A percentile compares a stretch with the other conserved stretches of the same genome.
Evolutionary conservation across 2,888 invertebrate genomes (phyloP).

Genomic region (Hemistola chrysoprasaria): DNA sequence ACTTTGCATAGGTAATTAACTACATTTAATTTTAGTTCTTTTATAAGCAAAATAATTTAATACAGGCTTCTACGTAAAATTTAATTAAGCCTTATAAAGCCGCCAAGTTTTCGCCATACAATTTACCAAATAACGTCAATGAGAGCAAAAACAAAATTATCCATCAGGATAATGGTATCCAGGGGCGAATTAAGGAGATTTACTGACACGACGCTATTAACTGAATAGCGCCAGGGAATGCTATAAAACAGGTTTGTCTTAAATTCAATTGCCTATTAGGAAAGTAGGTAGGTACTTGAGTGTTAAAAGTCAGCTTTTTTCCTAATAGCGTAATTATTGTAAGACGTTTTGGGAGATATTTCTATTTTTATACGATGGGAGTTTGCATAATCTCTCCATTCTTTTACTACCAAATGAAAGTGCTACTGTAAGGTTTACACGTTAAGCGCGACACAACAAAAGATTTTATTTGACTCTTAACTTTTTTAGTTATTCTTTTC

Average conservation of each 20-base stretch:
- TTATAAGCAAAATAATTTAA: too few relatives aligned
- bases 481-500: too few relatives aligned
- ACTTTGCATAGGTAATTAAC: too few relatives aligned
- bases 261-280: slow-evolving; percentile 34
- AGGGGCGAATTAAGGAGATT: slow-evolving; percentile 38
- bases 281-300: slow-evolving; percentile 23
- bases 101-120: slow-evolving; percentile 2
- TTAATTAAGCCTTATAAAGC: slow-evolving; percentile 4
- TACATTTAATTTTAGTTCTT: too few relatives aligned
- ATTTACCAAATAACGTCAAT: slow-evolving; percentile 16
- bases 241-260: slow-evolving; percentile 29
- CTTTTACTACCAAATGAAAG: too few relatives aligned
- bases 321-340: slow-evolving; percentile 14
- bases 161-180: slow-evolving; percentile 35
- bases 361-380: too few relatives aligned
- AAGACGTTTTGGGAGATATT: slow-evolving; percentile 1
- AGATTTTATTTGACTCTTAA: too few relatives aligned
- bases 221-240: slow-evolving; percentile 30
- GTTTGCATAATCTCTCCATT: too few relatives aligned
- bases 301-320: slow-evolving; percentile 17
- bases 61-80: not conserved
- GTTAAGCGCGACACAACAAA: too few relatives aligned
- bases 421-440: too few relatives aligned
- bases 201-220: slow-evolving; percentile 35
- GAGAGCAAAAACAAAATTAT: slow-evolving; percentile 32